Evolutionary conservation across 2,113 vertebrate species (phyloP).

Genomic region (Nothobranchius kuhntae): DNA sequence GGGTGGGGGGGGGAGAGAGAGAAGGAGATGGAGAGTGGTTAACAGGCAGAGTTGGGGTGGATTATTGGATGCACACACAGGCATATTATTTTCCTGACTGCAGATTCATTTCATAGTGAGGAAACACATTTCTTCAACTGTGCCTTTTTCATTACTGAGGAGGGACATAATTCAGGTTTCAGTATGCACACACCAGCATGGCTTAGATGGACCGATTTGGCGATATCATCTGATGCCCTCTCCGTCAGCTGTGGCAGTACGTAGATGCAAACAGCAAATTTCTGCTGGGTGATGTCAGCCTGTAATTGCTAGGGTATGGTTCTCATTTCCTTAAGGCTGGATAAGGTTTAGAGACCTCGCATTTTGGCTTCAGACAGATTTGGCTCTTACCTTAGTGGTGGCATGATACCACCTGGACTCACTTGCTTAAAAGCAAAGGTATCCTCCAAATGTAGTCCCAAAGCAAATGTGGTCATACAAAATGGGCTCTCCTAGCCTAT

Average conservation of each 20-base stretch:
- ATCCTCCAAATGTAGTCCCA: constrained; percentile 59
- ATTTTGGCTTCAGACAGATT: constrained; percentile 37
- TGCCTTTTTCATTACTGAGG: constrained; percentile 71
- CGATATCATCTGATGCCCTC: constrained; percentile 55
- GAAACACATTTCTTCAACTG: constrained; percentile 70
- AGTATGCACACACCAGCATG: constrained; percentile 33
- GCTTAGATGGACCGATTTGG: constrained; percentile 52
- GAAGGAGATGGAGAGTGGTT: constrained; percentile 66
- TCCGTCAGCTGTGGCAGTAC: constrained; percentile 48
- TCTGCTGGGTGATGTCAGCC: constrained; percentile 51
- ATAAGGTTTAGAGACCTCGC: constrained; percentile 18
- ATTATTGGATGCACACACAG: constrained; percentile 75
- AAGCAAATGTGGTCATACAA: constrained; percentile 65
- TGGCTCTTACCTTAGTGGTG: constrained; percentile 53
- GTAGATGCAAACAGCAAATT: constrained; percentile 58
- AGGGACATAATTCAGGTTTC: constrained; percentile 68
- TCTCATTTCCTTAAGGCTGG: constrained; percentile 52
- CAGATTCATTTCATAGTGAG: constrained; percentile 69
- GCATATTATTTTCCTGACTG: constrained; percentile 75
- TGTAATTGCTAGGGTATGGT: constrained; percentile 56
- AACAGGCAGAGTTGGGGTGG: constrained; percentile 70
- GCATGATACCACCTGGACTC: constrained; percentile 44
- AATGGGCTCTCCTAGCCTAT: constrained; percentile 38
- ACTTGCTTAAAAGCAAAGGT: constrained; percentile 71
- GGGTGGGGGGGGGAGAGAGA: constrained; percentile 15